Percentiles rank a stretch among this genome's conserved stretches.
Conservation (phyloP, 2,888 invertebrate species). For the Strigamia crassipes region DNA sequence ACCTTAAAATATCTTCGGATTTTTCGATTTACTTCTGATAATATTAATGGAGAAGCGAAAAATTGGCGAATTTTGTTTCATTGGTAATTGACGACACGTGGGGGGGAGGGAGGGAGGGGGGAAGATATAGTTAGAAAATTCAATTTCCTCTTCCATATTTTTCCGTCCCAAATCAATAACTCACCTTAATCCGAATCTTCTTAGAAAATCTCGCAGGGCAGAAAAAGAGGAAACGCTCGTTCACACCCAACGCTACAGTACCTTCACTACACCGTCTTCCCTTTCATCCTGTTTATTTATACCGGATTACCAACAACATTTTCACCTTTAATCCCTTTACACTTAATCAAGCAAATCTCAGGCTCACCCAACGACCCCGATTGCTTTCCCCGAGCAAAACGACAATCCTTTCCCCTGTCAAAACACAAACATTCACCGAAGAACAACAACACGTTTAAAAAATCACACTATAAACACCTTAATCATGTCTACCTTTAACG, state of each 20-base stretch:
- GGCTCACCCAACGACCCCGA: neutral
- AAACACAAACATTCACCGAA: neutral
- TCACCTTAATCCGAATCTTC: slow-evolving; percentile 27
- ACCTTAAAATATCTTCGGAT: too few relatives aligned
- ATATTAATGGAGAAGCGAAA: neutral
- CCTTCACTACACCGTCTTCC: neutral
- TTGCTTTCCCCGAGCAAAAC: neutral
- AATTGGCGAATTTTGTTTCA: neutral
- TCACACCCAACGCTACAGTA: neutral
- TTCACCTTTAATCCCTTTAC: slow-evolving; percentile 4
- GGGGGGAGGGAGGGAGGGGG: too few relatives aligned
- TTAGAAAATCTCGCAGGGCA: neutral
- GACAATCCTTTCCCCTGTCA: neutral
- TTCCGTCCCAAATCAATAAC: neutral
- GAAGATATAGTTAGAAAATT: neutral
- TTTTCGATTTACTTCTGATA: too few relatives aligned
- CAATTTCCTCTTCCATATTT: neutral
- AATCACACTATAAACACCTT: neutral
- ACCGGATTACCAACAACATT: neutral
- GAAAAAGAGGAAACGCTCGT: neutral
- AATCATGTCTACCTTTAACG: neutral
- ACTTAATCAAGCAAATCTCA: slow-evolving; percentile 12
- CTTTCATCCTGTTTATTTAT: slow-evolving; percentile 6
- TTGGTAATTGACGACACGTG: neutral
- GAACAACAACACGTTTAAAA: neutral